These are phyloP conservation scores for Diadegma fenestrale DNA, from an alignment of 2,888 invertebrate species.

Conservation along the genomic window DNA sequence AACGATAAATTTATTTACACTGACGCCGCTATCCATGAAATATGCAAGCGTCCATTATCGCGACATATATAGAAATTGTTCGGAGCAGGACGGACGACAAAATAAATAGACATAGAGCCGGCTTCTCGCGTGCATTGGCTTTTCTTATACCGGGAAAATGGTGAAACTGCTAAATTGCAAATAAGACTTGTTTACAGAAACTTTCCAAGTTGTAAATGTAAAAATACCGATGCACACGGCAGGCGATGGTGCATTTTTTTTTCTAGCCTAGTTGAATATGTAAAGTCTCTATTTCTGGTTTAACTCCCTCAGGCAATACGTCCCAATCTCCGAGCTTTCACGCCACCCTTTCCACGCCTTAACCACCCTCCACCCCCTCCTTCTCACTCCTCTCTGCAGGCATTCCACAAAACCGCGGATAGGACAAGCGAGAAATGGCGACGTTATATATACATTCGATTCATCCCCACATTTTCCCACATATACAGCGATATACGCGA, in stretches of 20 bases:
- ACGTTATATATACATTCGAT: constrained; percentile 36
- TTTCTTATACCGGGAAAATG: constrained; percentile 13
- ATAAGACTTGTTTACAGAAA: constrained; percentile 4
- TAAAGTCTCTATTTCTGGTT: constrained; percentile 53
- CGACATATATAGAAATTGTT: constrained; percentile 5
- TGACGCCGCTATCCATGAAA: constrained; percentile 8
- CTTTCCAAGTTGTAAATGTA: constrained; percentile 11
- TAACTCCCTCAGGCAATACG: constrained; percentile 45
- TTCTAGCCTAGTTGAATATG: constrained; percentile 30
- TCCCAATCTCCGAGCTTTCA: constrained; percentile 57
- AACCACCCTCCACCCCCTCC: constrained; percentile 37
- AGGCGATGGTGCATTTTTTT: background rate
- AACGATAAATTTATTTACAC: constrained; percentile 47
- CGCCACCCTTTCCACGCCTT: constrained; percentile 30
- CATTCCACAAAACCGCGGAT: constrained; percentile 62
- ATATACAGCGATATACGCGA: background rate
- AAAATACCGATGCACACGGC: background rate
- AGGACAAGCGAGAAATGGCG: constrained; percentile 61
- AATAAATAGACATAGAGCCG: background rate
- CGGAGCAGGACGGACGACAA: background rate
- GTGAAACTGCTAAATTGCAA: constrained; percentile 15
- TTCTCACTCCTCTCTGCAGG: constrained; percentile 41
- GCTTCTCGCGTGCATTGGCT: background rate
- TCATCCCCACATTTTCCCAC: constrained; percentile 9
- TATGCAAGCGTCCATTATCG: constrained; percentile 4